A percentile compares a stretch with the other conserved stretches of the same genome.
phyloP scores from a whole-genome alignment of 2,797 vertebrate species.

The Poeciliopsis infans region DNA sequence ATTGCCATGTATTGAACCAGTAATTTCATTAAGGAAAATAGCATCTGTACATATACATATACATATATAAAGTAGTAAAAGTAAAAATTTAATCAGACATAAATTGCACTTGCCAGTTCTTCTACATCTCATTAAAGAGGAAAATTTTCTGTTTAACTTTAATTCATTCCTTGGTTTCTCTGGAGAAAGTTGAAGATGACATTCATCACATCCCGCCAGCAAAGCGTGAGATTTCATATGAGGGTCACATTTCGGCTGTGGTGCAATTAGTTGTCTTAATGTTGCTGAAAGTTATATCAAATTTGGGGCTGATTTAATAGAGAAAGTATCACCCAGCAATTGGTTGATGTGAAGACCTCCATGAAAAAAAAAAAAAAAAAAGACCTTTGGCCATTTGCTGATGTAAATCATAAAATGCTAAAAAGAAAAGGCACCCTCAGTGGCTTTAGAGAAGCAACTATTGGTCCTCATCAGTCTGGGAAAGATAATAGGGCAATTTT shows the following conservation, averaged over 20 bases:
- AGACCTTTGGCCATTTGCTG: neutral
- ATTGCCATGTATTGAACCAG: too few species aligned
- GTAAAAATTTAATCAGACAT: neutral
- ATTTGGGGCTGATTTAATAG: neutral
- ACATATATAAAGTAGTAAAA: too few species aligned
- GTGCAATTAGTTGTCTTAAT: neutral
- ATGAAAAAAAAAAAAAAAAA: neutral
- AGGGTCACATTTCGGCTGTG: neutral
- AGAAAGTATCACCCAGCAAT: neutral
- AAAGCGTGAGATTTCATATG: neutral
- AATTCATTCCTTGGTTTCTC: neutral
- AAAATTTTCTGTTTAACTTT: neutral
- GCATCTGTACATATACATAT: too few species aligned
- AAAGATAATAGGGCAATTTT: neutral
- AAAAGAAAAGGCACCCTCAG: neutral
- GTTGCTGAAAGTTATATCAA: neutral
- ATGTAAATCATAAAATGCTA: neutral
- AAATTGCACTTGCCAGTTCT: neutral
- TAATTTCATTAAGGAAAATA: too few species aligned
- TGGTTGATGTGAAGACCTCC: neutral
- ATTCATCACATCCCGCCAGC: neutral
- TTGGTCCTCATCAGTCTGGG: neutral
- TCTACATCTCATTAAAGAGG: neutral
- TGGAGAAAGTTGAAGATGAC: neutral
- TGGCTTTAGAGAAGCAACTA: neutral